Conservation (phyloP, 2,888 invertebrate species). For the Drosophila acutilabella region DNA sequence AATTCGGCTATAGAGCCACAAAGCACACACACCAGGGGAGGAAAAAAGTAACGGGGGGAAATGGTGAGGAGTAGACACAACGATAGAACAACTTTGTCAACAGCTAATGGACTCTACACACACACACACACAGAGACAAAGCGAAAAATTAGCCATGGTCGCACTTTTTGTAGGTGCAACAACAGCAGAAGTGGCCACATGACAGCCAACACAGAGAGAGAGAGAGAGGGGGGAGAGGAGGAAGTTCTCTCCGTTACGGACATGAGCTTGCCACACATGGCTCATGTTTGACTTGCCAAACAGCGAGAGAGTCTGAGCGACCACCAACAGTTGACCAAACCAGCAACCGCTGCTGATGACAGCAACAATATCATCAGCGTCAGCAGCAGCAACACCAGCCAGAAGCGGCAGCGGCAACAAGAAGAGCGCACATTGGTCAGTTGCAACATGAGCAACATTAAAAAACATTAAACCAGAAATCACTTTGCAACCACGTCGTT, state of each 20-base stretch:
- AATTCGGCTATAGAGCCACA: conserved; percentile 75
- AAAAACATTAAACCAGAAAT: conserved; percentile 82
- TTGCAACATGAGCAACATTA: conserved; percentile 81
- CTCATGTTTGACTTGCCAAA: conserved; percentile 71
- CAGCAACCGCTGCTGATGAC: conserved; percentile 79
- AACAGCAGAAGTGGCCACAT: conserved; percentile 59
- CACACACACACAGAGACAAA: conserved; percentile 34
- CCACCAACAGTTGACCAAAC: conserved; percentile 66
- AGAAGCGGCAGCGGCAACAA: conserved; percentile 7
- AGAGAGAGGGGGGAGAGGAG: not conserved
- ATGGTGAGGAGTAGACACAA: conserved; percentile 32
- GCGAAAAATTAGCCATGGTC: conserved; percentile 72
- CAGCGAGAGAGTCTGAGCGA: conserved; percentile 41
- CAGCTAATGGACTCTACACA: conserved; percentile 75
- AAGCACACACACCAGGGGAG: conserved; percentile 38
- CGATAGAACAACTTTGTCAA: conserved; percentile 74
- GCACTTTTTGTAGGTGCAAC: conserved; percentile 70
- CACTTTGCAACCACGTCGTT: conserved; percentile 80
- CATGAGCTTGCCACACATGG: conserved; percentile 59
- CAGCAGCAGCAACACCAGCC: conserved; percentile 51
- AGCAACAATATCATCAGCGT: conserved; percentile 79
- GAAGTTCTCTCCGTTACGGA: conserved; percentile 45
- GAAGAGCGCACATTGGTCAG: conserved; percentile 37
- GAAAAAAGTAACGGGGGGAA: not conserved
- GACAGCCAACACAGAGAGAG: conserved; percentile 37